A percentile compares a stretch with the other conserved stretches of the same genome.
Conservation (phyloP, 1,140 invertebrate genomes). For the Drusus annulatus region DNA sequence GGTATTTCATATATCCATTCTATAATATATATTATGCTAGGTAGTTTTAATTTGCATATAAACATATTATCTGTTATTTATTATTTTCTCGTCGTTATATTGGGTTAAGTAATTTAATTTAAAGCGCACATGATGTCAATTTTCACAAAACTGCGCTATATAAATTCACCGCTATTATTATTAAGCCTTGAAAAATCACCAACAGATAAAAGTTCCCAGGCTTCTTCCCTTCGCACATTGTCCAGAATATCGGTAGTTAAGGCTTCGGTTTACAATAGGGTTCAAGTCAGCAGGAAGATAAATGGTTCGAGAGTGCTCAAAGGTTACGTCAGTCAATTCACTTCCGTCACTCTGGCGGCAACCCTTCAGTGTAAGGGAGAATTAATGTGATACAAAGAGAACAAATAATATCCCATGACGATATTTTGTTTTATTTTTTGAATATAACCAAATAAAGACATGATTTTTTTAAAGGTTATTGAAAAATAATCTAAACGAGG, state of each 20-base stretch:
- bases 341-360: conserved; percentile 38
- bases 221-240: not conserved
- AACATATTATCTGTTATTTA: too few species aligned
- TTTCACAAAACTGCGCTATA: too few species aligned
- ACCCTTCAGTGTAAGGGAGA: conserved; percentile 31
- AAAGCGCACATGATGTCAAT: too few species aligned
- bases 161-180: too few species aligned
- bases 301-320: conserved; percentile 48
- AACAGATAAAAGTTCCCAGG: too few species aligned
- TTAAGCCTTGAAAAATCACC: too few species aligned
- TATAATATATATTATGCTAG: too few species aligned
- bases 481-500: not conserved
- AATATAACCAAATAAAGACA: too few species aligned
- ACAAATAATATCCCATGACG: conserved; percentile 21
- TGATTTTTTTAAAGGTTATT: not conserved
- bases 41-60: too few species aligned
- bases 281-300: conserved; percentile 54
- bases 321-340: conserved; percentile 58
- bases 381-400: conserved; percentile 27
- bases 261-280: conserved; percentile 17
- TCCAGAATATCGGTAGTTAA: conserved; percentile 1
- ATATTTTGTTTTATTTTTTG: not conserved
- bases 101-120: too few species aligned
- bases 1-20: too few species aligned
- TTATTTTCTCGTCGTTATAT: too few species aligned